Percentiles rank a stretch among this genome's conserved stretches.
phyloP scores from a whole-genome alignment of 1,140 invertebrate species.

The Carcinoscorpius rotundicauda region DNA sequence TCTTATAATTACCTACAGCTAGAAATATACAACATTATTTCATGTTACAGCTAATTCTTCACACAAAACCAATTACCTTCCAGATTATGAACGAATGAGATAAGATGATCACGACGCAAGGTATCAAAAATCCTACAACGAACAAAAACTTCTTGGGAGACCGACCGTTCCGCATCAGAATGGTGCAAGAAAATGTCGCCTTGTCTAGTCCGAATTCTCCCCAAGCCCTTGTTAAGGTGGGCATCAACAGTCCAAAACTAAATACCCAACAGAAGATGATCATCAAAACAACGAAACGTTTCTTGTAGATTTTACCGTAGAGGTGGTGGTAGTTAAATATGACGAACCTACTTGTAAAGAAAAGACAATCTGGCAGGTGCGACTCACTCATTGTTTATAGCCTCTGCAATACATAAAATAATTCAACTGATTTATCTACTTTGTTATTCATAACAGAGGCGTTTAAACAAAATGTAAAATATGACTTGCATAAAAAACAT shows the following conservation, averaged over 20 bases:
- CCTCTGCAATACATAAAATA: background rate
- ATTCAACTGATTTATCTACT: background rate
- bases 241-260: constrained; percentile 49
- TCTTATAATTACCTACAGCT: background rate
- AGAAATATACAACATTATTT: background rate
- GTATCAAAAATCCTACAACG: constrained; percentile 63
- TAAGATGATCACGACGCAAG: constrained; percentile 63
- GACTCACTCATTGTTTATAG: background rate
- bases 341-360: constrained; percentile 13
- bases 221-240: constrained; percentile 63
- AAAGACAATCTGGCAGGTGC: background rate
- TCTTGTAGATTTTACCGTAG: constrained; percentile 19
- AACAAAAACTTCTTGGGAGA: constrained; percentile 80
- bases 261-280: constrained; percentile 56
- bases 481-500: background rate
- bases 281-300: constrained; percentile 16
- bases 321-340: constrained; percentile 21
- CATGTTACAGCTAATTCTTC: background rate
- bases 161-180: constrained; percentile 44
- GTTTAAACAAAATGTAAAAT: background rate
- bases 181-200: constrained; percentile 22
- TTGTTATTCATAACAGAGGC: background rate
- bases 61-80: constrained; percentile 4
- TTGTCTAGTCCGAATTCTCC: constrained; percentile 61
- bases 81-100: constrained; percentile 43